phyloP scores from a whole-genome alignment of 2,113 vertebrate genomes.

The Myocastor coypus region DNA sequence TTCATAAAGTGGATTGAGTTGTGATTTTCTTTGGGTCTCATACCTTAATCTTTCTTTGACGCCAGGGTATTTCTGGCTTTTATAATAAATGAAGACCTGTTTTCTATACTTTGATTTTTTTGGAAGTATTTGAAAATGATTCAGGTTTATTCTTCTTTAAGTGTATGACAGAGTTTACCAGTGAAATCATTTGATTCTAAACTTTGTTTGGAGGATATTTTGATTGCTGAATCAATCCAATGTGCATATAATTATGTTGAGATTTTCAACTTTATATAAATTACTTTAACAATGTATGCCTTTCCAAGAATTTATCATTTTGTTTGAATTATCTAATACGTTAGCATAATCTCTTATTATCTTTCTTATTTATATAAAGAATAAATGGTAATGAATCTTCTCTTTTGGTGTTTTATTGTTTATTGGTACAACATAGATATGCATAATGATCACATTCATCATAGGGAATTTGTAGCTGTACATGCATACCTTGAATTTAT shows the following conservation, averaged over 20 bases:
- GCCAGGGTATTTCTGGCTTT: neutral
- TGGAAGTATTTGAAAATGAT: neutral
- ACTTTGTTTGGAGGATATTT: neutral
- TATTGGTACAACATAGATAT: too few species aligned
- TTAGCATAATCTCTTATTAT: neutral
- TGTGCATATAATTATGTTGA: neutral
- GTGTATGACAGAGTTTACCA: neutral
- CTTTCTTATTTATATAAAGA: neutral
- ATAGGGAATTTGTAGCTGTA: too few species aligned
- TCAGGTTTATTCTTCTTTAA: neutral
- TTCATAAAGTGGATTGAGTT: neutral
- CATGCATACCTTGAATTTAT: too few species aligned
- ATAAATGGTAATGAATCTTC: neutral
- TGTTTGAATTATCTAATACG: neutral
- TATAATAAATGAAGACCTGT: neutral
- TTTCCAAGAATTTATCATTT: neutral
- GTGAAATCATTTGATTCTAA: neutral
- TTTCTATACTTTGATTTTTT: neutral
- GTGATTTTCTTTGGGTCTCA: neutral
- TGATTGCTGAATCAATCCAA: neutral
- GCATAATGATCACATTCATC: too few species aligned
- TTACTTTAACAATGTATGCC: neutral
- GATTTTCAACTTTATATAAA: neutral
- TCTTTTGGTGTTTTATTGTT: neutral
- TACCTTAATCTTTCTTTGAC: neutral